Conservation (phyloP, 37 sponge, comb jelly and placozoan species). For the Lycopodina hypogea region DNA sequence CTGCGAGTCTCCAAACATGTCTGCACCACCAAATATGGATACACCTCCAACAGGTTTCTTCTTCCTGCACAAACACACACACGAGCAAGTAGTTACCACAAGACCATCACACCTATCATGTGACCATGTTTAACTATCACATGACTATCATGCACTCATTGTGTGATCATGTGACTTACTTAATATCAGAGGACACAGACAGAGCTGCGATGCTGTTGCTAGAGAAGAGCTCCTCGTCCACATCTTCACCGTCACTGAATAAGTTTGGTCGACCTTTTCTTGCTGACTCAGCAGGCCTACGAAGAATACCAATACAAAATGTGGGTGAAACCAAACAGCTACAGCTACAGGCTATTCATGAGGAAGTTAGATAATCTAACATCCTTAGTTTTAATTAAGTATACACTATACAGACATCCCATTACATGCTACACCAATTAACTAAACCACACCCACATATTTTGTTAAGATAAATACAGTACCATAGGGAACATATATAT, state of each 20-base stretch:
- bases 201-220: not conserved
- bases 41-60: conserved; percentile 84
- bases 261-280: not conserved
- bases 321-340: too few relatives aligned
- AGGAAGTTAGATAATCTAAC: too few relatives aligned
- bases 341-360: too few relatives aligned
- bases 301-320: too few relatives aligned
- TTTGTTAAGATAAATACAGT: too few relatives aligned
- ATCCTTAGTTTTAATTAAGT: too few relatives aligned
- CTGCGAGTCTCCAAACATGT: conserved; percentile 24
- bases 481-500: not conserved
- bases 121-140: not conserved
- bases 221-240: conserved; percentile 1
- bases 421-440: too few relatives aligned
- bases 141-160: too few relatives aligned
- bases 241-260: conserved; percentile 13
- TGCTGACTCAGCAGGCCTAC: conserved; percentile 1
- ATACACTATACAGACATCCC: too few relatives aligned
- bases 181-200: conserved; percentile 7
- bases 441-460: too few relatives aligned
- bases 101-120: not conserved
- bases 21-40: conserved; percentile 76
- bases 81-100: not conserved
- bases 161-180: conserved; percentile 24
- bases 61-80: conserved; percentile 33